Evolutionary conservation across 2,888 invertebrate species (phyloP).

Genomic region (Thyatira batis): DNA sequence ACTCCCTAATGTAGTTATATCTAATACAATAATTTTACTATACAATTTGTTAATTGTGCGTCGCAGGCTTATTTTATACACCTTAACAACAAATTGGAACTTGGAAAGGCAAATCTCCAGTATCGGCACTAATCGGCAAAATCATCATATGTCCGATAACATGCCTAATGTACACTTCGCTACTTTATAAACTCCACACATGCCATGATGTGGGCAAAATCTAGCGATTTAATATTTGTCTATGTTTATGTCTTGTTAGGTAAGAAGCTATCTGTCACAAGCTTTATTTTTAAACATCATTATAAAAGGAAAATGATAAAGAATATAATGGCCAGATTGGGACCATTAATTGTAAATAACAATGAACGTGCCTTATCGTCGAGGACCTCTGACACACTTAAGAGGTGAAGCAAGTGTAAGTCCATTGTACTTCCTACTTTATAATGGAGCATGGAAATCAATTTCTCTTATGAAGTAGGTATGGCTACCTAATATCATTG

Average conservation of each 20-base stretch:
- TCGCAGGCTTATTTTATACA: no score
- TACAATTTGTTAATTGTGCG: no score
- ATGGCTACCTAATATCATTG: slow-evolving; percentile 12
- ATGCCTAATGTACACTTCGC: no score
- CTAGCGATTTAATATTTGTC: no score
- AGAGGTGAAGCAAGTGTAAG: slow-evolving; percentile 49
- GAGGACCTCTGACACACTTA: slow-evolving; percentile 67
- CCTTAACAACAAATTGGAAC: no score
- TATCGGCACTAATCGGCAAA: no score
- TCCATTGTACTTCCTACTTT: slow-evolving; percentile 59
- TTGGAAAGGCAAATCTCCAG: no score
- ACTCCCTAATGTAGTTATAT: no score
- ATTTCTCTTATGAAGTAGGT: slow-evolving; percentile 15
- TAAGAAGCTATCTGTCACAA: neutral
- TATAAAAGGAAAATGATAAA: slow-evolving; percentile 7
- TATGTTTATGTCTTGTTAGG: neutral
- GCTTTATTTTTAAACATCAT: neutral
- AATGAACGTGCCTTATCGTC: slow-evolving; percentile 70
- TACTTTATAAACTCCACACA: no score
- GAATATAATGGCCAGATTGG: slow-evolving; percentile 32
- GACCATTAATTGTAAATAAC: slow-evolving; percentile 43
- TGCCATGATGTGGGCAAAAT: no score
- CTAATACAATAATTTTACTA: no score
- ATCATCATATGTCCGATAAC: no score
- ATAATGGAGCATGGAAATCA: slow-evolving; percentile 43